Base-by-base conservation (phyloP, 1,140 invertebrate species). In the Drosophila arawakana region DNA sequence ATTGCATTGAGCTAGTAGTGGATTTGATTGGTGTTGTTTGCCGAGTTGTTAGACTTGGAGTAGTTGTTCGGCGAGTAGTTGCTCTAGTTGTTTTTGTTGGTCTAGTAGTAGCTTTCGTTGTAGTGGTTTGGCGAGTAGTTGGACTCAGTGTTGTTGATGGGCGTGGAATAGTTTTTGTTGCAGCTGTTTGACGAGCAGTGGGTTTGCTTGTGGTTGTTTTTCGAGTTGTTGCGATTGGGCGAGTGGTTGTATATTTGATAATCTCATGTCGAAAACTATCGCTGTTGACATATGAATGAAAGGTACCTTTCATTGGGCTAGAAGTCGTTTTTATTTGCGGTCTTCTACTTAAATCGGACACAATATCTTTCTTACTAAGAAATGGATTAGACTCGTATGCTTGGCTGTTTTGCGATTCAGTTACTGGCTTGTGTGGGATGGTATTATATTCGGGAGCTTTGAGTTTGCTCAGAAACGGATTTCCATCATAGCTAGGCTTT, bases 181-280 rank as follows among this genome's bases (percentile, higher is more conserved):
- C 21, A 46, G 47, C 44, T 34, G 54, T 8, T n/a, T 10, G 37
- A 9, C 9, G n/a, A 25, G 18, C 15, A 54, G 39, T 69, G 61
- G 58, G 55, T 39, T 13, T 49, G n/a, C 0, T 21, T 68, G 59
- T 35, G 5, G 37, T 37, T 11, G 44, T 15, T 7, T 41, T 34
- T 18, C 34, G 34, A 3, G 47, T 57, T 25, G 44, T 30, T 11
- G 79, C 6, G 25, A 30, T 30, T 7, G 50, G 43, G 11, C 18
- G 34, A 1, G 47, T 57, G 15, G 83, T 73, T 21, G 83, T 88
- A 72, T 77, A 88, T 15, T 88, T 86, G 35, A 74, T 89, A 47
- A 83, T 50, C 37, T 88, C 83, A n/a, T 89, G 41, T 30, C 83
- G 83, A 73, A 88, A 88, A 30, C 67, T 83, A 39, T 88, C 77